phyloP scores from a whole-genome alignment of 2,888 invertebrate species.

The Antitype chi region DNA sequence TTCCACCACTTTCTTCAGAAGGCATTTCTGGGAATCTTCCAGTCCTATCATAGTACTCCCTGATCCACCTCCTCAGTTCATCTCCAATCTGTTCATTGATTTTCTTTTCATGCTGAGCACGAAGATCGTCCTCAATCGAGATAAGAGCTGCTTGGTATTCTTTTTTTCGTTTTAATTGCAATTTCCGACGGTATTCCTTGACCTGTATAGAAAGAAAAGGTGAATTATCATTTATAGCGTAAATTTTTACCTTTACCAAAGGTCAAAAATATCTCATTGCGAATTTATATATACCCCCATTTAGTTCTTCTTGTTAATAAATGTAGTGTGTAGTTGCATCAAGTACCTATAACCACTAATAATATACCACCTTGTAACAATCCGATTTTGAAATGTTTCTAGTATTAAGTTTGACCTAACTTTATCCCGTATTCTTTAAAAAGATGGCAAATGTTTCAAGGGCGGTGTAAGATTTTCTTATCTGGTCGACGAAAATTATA shows the following conservation, averaged over 20 bases:
- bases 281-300: background rate
- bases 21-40: conserved; percentile 98
- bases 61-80: conserved; percentile 96
- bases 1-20: conserved; percentile 97
- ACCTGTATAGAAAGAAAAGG: conserved; percentile 74
- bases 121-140: conserved; percentile 91
- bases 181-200: conserved; percentile 90
- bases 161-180: conserved; percentile 92
- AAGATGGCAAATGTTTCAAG: background rate
- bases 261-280: background rate
- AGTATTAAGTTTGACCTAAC: background rate
- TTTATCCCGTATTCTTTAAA: background rate
- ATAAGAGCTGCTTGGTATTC: conserved; percentile 93
- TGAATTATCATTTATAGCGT: background rate
- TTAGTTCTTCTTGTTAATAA: background rate
- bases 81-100: conserved; percentile 97
- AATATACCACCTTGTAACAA: background rate
- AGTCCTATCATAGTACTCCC: conserved; percentile 95
- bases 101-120: conserved; percentile 93
- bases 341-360: background rate
- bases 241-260: background rate
- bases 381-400: too few species aligned
- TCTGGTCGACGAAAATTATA: background rate
- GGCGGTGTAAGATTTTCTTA: background rate
- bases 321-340: background rate